Percentiles rank a stretch among this genome's conserved stretches.
These are phyloP conservation scores for Gryon sp. DNA, from an alignment of 1,140 invertebrate species.

Conservation along the genomic window DNA sequence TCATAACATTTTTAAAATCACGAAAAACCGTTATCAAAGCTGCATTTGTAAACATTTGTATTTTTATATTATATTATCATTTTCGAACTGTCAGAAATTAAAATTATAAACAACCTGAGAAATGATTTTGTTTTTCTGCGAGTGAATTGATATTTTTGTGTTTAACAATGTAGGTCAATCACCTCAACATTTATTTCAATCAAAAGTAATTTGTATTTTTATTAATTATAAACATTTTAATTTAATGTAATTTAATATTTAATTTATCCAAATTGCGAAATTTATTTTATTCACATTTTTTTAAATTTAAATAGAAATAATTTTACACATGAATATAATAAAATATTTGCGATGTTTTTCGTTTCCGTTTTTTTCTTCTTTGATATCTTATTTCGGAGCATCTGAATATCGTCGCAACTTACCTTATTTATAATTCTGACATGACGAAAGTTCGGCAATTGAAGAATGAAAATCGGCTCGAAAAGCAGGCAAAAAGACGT, in stretches of 20 bases:
- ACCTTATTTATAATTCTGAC: background rate
- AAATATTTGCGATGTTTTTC: too few relatives aligned
- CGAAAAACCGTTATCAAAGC: background rate
- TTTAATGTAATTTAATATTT: too few relatives aligned
- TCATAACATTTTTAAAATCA: slow-evolving; percentile 17
- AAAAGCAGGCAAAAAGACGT: background rate
- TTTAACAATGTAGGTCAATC: slow-evolving; percentile 11
- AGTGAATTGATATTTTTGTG: slow-evolving; percentile 29
- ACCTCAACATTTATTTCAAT: slow-evolving; percentile 8
- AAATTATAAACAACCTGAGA: slow-evolving; percentile 26
- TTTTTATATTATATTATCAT: slow-evolving; percentile 9
- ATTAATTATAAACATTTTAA: too few relatives aligned
- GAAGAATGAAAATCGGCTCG: background rate
- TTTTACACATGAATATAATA: too few relatives aligned
- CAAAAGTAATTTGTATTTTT: too few relatives aligned
- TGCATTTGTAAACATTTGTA: slow-evolving; percentile 31
- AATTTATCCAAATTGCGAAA: too few relatives aligned
- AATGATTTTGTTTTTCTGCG: slow-evolving; percentile 23
- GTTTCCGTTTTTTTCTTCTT: too few relatives aligned
- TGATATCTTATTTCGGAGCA: too few relatives aligned
- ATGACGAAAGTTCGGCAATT: slow-evolving; percentile 27
- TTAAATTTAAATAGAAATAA: too few relatives aligned
- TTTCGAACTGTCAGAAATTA: slow-evolving; percentile 1
- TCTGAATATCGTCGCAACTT: background rate
- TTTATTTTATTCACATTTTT: too few relatives aligned